Base-by-base conservation (phyloP, 1,140 invertebrate species). In the Oreohelix idahoensis region DNA sequence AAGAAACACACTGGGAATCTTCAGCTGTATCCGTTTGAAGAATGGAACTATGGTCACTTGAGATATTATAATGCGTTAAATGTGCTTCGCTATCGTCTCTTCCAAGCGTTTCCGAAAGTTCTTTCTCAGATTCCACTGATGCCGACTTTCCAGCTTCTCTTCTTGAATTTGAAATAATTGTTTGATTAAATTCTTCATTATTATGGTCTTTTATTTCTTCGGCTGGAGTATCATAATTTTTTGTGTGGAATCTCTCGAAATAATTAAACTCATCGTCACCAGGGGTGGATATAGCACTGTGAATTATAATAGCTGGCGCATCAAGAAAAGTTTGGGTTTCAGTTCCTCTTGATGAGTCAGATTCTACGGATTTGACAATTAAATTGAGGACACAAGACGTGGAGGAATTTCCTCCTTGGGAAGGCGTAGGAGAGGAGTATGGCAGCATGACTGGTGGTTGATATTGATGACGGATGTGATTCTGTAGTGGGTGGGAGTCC, bases 231-330 rank as follows among this genome's bases (percentile, higher is more conserved):
- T 36, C 29, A 23, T 75, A 5, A 11, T 29, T 45, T 17, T 17
- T 35, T 53, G 45, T 8, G 35, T 17, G 29, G 39, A 36, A 77
- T 73, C 20, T 39, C 13, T 73, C 38, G 38, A 39, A 39, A n/a
- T 29, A 26, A 42, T 23, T 8, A 39, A 20, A 39, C 39, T 73
- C 71, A 5, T 77, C 75, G n/a, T 53, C 42, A 13, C 17, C 75
- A 20, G 75, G 75, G 8, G 49, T 53, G 1, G 45, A 77, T 38
- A 53, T 49, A 10, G 45, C n/a, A 26, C 49, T 77, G 75, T 77
- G 75, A 36, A 53, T 53, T 38, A 77, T 58, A n/a, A 77, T 53
- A 35, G 75, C 42, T 23, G 75, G 75, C 1, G 75, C 23, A 11
- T 32, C 32, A 11, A 2, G 23, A 23, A 11, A 32, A 66, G 11